Evolutionary conservation across 2,797 vertebrate species (phyloP).

Genomic region (Lepidocolaptes lacrymiger): DNA sequence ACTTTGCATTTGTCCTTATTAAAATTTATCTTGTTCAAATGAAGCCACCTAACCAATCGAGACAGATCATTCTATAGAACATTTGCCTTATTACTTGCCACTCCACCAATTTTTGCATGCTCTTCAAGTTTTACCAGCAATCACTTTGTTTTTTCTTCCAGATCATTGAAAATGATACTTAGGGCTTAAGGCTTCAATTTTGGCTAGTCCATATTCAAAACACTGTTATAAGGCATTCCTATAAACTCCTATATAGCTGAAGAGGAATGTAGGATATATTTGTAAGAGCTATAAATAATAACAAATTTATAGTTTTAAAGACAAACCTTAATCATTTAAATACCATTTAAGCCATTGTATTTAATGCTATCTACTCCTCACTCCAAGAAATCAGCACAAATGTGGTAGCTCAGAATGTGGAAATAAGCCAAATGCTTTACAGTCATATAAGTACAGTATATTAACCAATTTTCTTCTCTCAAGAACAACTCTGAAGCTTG

Average conservation of each 20-base stretch:
- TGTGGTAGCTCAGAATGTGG: not conserved
- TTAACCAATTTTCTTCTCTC: constrained; percentile 1
- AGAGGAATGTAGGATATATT: not conserved
- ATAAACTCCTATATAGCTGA: not conserved
- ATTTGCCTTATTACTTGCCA: not conserved
- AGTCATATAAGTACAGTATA: not conserved
- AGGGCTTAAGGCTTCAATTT: not conserved
- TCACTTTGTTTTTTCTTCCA: not conserved
- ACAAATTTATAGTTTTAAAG: not conserved
- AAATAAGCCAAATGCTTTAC: not conserved
- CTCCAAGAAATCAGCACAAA: not conserved
- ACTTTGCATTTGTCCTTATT: not conserved
- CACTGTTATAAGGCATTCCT: not conserved
- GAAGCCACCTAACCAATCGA: not conserved
- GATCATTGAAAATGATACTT: not conserved
- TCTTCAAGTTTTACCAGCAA: not conserved
- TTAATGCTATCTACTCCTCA: not conserved
- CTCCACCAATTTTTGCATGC: not conserved
- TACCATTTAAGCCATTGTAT: not conserved
- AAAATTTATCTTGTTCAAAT: not conserved
- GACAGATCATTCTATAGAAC: not conserved
- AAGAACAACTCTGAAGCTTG: not conserved
- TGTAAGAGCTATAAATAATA: not conserved
- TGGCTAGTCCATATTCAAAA: not conserved
- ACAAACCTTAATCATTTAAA: not conserved